Evolutionary conservation across 2,888 invertebrate genomes (phyloP).

Genomic region (Noctua pronuba): DNA sequence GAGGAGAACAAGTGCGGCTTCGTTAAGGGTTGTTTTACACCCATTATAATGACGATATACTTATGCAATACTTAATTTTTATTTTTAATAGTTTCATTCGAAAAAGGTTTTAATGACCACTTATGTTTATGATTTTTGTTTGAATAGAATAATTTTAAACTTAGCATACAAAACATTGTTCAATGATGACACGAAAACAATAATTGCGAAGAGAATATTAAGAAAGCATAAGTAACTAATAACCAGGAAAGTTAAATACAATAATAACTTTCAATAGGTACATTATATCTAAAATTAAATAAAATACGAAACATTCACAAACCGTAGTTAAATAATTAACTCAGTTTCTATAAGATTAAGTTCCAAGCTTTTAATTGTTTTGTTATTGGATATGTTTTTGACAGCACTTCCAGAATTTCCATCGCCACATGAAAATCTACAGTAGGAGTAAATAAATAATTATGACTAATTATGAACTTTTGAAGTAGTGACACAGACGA

Average conservation of each 20-base stretch:
- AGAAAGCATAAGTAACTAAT: too few species aligned
- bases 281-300: background rate
- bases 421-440: background rate
- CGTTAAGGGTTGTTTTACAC: too few species aligned
- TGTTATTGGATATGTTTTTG: background rate
- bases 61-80: background rate
- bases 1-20: too few species aligned
- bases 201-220: too few species aligned
- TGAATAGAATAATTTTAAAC: background rate
- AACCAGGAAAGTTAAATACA: background rate
- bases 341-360: background rate
- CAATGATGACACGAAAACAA: background rate
- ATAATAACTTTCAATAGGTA: background rate
- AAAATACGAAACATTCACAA: background rate
- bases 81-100: background rate
- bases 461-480: background rate
- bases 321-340: background rate
- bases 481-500: background rate
- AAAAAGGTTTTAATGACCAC: background rate
- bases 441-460: background rate
- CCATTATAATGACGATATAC: background rate
- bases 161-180: background rate
- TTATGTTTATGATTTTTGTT: background rate
- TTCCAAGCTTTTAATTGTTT: background rate
- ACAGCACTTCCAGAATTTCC: background rate